phyloP scores from a whole-genome alignment of 2,113 vertebrate species.

The Pleuronectes platessa region DNA sequence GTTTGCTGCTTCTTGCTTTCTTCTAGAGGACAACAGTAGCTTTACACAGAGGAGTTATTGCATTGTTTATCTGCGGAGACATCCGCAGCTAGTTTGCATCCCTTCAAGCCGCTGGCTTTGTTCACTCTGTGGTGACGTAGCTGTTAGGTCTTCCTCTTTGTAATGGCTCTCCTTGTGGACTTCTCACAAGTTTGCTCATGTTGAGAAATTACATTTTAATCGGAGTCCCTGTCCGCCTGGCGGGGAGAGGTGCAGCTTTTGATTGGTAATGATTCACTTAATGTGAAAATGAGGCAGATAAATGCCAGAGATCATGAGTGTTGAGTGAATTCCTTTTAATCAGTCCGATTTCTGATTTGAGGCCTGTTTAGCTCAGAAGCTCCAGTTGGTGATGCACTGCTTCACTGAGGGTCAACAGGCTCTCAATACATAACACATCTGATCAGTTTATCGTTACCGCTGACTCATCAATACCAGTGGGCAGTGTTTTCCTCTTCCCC shows the following conservation, averaged over 20 bases:
- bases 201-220: constrained; percentile 37
- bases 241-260: constrained; percentile 17
- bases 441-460: neutral
- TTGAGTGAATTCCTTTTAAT: constrained; percentile 46
- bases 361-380: constrained; percentile 20
- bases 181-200: constrained; percentile 21
- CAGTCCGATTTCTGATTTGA: constrained; percentile 23
- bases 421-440: neutral
- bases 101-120: constrained; percentile 33
- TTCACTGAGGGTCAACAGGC: neutral
- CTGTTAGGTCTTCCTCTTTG: constrained; percentile 41
- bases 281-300: constrained; percentile 48
- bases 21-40: constrained; percentile 25
- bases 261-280: constrained; percentile 26
- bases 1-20: constrained; percentile 32
- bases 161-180: constrained; percentile 16
- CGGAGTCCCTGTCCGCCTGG: constrained; percentile 21
- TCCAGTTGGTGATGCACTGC: constrained; percentile 21
- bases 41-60: constrained; percentile 52
- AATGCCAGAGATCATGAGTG: constrained; percentile 34
- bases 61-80: constrained; percentile 49
- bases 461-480: constrained; percentile 8
- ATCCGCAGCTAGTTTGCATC: constrained; percentile 49
- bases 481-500: neutral
- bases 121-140: constrained; percentile 32